A percentile compares a stretch with the other conserved stretches of the same genome.
Conservation (phyloP, 2,888 invertebrate species). For the Byasa hedistus region DNA sequence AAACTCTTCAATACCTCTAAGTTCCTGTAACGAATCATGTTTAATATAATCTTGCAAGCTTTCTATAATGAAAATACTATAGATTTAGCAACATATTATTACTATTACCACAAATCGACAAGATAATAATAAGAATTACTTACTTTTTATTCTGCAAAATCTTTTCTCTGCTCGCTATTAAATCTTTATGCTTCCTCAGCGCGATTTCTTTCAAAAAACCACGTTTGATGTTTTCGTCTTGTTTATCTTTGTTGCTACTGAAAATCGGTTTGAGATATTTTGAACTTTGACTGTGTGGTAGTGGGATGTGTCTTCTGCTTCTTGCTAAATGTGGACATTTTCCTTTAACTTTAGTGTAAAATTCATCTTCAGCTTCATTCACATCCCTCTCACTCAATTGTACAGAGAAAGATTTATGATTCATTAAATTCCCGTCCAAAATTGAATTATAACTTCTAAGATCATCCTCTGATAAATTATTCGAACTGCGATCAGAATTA, state of each 20-base stretch:
- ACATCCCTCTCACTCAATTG: constrained; percentile 60
- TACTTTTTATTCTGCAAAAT: constrained; percentile 82
- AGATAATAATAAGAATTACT: constrained; percentile 37
- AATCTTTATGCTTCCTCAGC: constrained; percentile 77
- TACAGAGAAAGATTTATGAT: constrained; percentile 48
- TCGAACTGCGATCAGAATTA: constrained; percentile 37
- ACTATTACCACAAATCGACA: not conserved
- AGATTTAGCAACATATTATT: not conserved
- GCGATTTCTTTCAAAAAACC: constrained; percentile 71
- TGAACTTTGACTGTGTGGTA: constrained; percentile 66
- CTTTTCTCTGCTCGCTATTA: constrained; percentile 76
- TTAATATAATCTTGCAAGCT: not conserved
- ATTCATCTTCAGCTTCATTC: constrained; percentile 50
- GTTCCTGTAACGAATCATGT: constrained; percentile 48
- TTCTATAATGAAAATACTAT: not conserved
- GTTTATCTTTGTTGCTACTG: constrained; percentile 43
- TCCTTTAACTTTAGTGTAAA: constrained; percentile 51
- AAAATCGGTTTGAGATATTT: constrained; percentile 57
- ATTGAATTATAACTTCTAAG: constrained; percentile 64
- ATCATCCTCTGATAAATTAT: constrained; percentile 42
- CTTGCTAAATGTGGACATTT: constrained; percentile 65
- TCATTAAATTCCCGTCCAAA: constrained; percentile 50
- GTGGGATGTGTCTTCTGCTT: constrained; percentile 61
- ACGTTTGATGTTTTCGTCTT: constrained; percentile 60
- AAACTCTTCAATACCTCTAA: constrained; percentile 74